Conservation (phyloP, 2,888 invertebrate genomes). For the Campaea margaritaria region DNA sequence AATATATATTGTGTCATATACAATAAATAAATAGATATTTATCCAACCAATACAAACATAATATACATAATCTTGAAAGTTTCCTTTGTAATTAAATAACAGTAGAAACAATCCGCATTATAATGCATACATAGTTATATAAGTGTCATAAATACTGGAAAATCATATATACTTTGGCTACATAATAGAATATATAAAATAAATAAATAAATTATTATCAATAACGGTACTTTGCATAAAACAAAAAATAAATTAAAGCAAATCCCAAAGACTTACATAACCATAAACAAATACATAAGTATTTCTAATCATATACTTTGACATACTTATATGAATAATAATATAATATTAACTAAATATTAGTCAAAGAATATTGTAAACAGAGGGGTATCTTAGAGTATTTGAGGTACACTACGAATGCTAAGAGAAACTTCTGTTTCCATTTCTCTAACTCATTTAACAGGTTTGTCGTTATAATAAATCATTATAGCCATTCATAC, state of each 20-base stretch:
- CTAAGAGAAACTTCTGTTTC: constrained; percentile 41
- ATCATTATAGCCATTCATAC: constrained; percentile 41
- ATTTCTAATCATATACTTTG: constrained; percentile 22
- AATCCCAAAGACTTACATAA: constrained; percentile 71
- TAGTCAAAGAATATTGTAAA: constrained; percentile 15
- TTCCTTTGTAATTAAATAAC: background rate
- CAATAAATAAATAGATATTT: constrained; percentile 34
- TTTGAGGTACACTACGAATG: constrained; percentile 64
- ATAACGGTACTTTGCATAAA: constrained; percentile 32
- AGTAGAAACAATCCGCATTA: background rate
- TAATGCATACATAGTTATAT: constrained; percentile 16
- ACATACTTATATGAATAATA: constrained; percentile 50
- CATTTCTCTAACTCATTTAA: constrained; percentile 44
- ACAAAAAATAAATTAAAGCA: constrained; percentile 69
- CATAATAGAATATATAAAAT: constrained; percentile 7
- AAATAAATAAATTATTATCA: constrained; percentile 31
- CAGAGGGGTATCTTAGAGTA: constrained; percentile 52
- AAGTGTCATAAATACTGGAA: constrained; percentile 6
- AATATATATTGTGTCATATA: constrained; percentile 27
- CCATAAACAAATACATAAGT: constrained; percentile 43
- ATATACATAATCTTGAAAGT: background rate
- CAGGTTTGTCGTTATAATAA: constrained; percentile 37
- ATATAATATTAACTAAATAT: constrained; percentile 45
- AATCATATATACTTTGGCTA: background rate
- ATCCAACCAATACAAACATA: background rate